phyloP scores from a whole-genome alignment of 2,113 vertebrate genomes.

The Anser brachyrhynchus region DNA sequence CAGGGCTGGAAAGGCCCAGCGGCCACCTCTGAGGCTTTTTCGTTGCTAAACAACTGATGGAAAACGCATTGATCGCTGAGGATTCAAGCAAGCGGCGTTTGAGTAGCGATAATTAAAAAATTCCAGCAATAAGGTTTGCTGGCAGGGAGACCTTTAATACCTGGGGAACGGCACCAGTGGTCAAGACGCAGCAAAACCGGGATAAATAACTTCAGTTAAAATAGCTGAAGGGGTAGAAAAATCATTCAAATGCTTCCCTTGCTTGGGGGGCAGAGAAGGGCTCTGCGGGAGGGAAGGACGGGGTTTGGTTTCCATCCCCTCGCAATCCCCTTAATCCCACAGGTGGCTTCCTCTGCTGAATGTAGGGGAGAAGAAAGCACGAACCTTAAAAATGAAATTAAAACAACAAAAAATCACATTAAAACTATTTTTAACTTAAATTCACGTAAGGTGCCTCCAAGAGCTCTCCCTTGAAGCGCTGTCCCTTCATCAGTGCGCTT shows the following conservation, averaged over 20 bases:
- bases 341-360: neutral
- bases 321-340: neutral
- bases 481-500: fast-evolving
- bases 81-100: neutral
- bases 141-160: neutral
- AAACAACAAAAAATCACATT: no score
- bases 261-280: neutral
- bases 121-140: neutral
- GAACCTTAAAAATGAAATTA: no score
- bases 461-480: no score
- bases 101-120: neutral
- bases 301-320: neutral
- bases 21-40: neutral
- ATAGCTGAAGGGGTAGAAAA: neutral
- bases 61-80: neutral
- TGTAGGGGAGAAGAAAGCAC: fast-evolving
- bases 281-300: neutral
- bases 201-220: neutral
- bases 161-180: neutral
- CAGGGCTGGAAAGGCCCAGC: fast-evolving
- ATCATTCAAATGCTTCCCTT: neutral
- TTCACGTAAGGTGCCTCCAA: no score
- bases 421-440: no score
- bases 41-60: neutral
- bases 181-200: neutral